Base-by-base conservation (phyloP, 2,888 invertebrate genomes). In the Philaethria dido region DNA sequence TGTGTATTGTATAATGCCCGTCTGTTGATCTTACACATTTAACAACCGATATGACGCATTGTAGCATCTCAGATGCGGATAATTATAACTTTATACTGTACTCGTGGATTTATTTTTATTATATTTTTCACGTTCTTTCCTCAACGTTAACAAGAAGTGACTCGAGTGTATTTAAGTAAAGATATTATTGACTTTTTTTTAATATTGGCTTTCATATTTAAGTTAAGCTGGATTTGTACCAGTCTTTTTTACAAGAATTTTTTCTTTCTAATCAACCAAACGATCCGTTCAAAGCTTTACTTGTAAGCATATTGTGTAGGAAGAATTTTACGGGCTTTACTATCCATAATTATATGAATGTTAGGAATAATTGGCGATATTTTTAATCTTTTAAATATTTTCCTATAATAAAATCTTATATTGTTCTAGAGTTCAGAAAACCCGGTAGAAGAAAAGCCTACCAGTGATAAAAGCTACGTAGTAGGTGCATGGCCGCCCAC, bases 401-500 rank as follows among this genome's bases (percentile, higher is more conserved):
- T 33, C 8, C 9, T 20, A 33, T 45, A 16, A 33, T 45, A 18
- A 14, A 11, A 11, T n/a, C 0, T 42, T n/a, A 1, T 42, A 25
- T 39, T 62, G 6, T 79, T 78, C 0, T 85, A 93, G 93, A 88
- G 90, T 69, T 86, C 89, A 0, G 84, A 86, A 22, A 82, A 82
- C 42, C 88, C 92, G 0, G 86, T 88, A 13, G 88, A 87, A 14
- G 93, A 93, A 75, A 91, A 88, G 69, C 89, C 89, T 0, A 87
- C 76, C 70, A 84, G 93, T 20, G 93, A 93, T 48, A 93, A 92
- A 45, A 94, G 93, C 79, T 93, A 95, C 77, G 86, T 95, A 33
- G 95, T 96, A 13, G 95, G 95, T 1, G 86, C 95, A 3, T 95
- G 97, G 77, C 96, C 97, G 8, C 81, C 93, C 69, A 94, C 94